Evolutionary conservation across 2,888 invertebrate genomes (phyloP), one percentile per base, ranked within the genome.

Genomic region (Abscondita cerata): DNA sequence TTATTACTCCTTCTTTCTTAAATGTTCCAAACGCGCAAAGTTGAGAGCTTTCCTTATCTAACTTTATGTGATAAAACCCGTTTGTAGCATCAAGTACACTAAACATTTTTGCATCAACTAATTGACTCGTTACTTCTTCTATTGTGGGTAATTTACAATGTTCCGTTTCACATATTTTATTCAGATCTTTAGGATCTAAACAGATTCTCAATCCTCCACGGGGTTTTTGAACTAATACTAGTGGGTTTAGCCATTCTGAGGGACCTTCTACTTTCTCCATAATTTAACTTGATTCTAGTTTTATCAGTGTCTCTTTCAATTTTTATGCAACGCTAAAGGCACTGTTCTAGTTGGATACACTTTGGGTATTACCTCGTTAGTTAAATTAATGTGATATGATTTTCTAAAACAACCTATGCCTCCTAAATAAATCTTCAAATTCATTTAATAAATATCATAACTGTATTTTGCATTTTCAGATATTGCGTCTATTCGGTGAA

Each of bases 241-340:
- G 4, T 4, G 57, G 16, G 8, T 57, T 36, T 1, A 57, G 20
- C 57, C 57, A 57, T n/a, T 57, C 51, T 5, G 34, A 40, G 0
- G 50, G 50, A 9, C 15, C 13, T 4, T 40, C 20, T 1, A 57
- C 51, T 38, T 57, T 57, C 18, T 34, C 12, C 3, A 70, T 69
- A 12, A 70, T 70, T n/a, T n/a, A n/a, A n/a, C 19, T 57, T 64
- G 41, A 34, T 52, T 46, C 46, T 47, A 6, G 13, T 1, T 19
- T 47, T 25, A 20, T 19, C 18, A 18, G 47, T 47, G 9, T 18
- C 2, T 47, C 19, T 47, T 2, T 16, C 2, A n/a, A 9, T 15
- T n/a, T 47, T 20, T 5, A 47, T 16, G n/a, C 6, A 47, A 11
- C 1, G 19, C 11, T 20, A 47, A 20, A 11, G 47, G 19, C 6